A percentile compares a stretch with the other conserved stretches of the same genome.
Evolutionary conservation across 2,797 vertebrate genomes (phyloP).

Genomic region (Sebastiscus albofasciatus): DNA sequence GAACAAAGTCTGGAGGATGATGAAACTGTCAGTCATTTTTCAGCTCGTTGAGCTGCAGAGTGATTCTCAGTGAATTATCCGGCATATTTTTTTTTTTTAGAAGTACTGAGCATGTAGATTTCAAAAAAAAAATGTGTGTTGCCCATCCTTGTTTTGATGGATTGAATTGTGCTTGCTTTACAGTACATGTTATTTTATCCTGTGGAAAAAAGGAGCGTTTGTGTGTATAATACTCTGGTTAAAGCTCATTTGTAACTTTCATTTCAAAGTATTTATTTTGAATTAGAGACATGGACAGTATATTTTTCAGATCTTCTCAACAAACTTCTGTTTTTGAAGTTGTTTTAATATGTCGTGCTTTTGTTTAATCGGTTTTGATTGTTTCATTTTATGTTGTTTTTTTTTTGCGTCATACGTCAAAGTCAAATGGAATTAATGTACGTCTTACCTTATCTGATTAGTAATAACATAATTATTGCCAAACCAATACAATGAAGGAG

Average conservation of each 20-base stretch:
- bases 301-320: slow-evolving; percentile 49
- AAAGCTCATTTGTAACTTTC: slow-evolving; percentile 15
- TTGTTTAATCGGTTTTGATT: not conserved
- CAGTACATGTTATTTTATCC: not conserved
- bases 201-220: not conserved
- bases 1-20: not conserved
- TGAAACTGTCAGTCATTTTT: not conserved
- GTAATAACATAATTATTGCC: not conserved
- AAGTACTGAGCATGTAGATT: not conserved
- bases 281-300: slow-evolving; percentile 5
- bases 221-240: slow-evolving; percentile 18
- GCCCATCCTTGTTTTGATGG: not conserved
- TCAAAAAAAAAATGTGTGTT: not conserved
- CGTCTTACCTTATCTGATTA: not conserved
- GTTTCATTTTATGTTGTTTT: not conserved
- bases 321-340: not conserved
- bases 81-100: not conserved
- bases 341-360: slow-evolving; percentile 7
- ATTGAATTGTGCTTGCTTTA: not conserved
- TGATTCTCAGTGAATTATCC: not conserved
- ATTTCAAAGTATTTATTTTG: slow-evolving; percentile 62
- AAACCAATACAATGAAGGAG: not conserved
- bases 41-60: not conserved
- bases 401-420: not conserved
- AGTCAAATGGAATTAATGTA: not conserved